A percentile compares a stretch with the other conserved stretches of the same genome.
Evolutionary conservation across 1,140 invertebrate species (phyloP).

Genomic region (Ericerus pela): DNA sequence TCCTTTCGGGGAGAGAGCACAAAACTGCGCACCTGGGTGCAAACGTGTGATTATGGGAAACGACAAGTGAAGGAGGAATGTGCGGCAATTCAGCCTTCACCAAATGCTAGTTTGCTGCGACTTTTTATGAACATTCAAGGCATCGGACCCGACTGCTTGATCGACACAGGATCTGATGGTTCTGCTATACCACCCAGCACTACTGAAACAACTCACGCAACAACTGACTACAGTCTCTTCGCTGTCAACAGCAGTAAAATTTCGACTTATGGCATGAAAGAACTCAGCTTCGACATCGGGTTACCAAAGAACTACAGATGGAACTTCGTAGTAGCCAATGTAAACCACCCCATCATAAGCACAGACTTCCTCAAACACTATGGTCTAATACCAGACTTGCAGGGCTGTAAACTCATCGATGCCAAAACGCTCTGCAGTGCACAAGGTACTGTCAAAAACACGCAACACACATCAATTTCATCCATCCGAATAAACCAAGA

Average conservation of each 20-base stretch:
- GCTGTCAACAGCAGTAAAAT: slow-evolving; percentile 10
- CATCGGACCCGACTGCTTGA: too few species aligned
- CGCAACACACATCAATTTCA: neutral
- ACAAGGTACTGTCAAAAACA: neutral
- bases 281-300: neutral
- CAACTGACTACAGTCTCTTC: neutral
- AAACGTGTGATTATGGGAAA: slow-evolving; percentile 19
- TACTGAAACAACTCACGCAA: neutral
- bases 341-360: neutral
- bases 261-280: neutral
- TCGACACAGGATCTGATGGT: neutral
- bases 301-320: neutral
- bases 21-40: slow-evolving; percentile 29
- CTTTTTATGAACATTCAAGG: neutral
- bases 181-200: neutral
- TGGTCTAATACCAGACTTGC: neutral
- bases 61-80: neutral
- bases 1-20: slow-evolving; percentile 27
- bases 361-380: neutral
- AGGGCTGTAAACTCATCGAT: neutral
- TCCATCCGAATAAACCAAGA: too few species aligned
- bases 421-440: neutral
- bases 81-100: neutral
- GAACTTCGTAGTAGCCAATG: slow-evolving; percentile 6
- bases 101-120: neutral